These are phyloP conservation scores for Oppia nitens DNA, from an alignment of 1,140 invertebrate species.

Conservation along the genomic window DNA sequence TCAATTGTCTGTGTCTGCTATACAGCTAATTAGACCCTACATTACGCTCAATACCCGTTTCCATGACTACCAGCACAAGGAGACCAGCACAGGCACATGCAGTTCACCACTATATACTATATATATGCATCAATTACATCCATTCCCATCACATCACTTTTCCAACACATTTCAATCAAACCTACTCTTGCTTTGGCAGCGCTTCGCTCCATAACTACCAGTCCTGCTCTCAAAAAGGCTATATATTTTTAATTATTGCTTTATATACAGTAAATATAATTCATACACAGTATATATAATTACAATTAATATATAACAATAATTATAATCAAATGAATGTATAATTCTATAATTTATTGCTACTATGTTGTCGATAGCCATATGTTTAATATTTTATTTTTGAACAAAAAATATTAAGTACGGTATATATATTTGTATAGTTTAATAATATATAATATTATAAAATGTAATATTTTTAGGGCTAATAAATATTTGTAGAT, in stretches of 20 bases:
- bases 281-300: no score
- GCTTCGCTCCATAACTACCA: no score
- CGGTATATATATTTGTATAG: background rate
- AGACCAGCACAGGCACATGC: background rate
- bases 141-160: background rate
- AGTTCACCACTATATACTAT: no score
- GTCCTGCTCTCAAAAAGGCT: no score
- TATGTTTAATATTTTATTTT: background rate
- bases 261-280: no score
- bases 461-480: no score
- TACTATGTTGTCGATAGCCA: background rate
- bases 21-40: background rate
- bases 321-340: no score
- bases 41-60: background rate
- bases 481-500: background rate
- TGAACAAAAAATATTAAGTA: background rate
- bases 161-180: background rate
- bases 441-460: no score
- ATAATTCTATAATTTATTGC: no score
- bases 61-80: background rate
- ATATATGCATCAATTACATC: no score
- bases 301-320: no score
- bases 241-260: background rate
- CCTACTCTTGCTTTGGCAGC: background rate
- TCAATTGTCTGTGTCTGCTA: background rate